phyloP scores from a whole-genome alignment of 2,113 vertebrate genomes.

The Gulo gulo region DNA sequence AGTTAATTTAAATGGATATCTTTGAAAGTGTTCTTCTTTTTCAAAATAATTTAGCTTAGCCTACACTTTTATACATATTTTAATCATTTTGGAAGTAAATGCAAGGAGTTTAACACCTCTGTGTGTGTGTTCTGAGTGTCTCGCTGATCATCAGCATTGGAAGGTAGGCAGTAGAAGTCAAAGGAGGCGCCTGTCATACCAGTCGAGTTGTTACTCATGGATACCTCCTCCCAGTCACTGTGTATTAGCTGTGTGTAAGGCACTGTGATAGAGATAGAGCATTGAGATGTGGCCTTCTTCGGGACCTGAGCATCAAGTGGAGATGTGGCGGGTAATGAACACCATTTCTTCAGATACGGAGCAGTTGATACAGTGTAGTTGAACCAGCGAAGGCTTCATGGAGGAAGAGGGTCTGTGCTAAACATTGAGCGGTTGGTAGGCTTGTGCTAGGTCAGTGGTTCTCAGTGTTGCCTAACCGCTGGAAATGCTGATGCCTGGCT shows the following conservation, averaged over 20 bases:
- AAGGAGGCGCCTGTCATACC: neutral
- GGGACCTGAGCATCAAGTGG: neutral
- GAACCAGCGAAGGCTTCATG: neutral
- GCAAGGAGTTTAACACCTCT: neutral
- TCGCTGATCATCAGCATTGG: neutral
- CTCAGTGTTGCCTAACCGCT: neutral
- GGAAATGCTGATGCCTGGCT: neutral
- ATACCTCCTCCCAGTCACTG: neutral
- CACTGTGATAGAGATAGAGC: neutral
- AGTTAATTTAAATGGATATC: neutral
- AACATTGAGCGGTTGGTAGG: neutral
- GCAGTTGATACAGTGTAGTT: neutral
- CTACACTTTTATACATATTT: neutral
- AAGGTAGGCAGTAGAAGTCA: neutral
- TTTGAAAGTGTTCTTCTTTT: neutral
- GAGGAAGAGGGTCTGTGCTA: neutral
- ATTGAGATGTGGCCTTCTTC: neutral
- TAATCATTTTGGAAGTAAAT: constrained; percentile 4
- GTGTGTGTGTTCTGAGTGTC: neutral
- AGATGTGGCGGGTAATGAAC: neutral
- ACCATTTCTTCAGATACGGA: neutral
- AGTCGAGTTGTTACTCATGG: neutral
- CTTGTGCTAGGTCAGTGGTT: neutral
- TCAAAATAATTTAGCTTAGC: neutral
- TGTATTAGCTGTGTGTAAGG: neutral